phyloP scores from a whole-genome alignment of 2,888 invertebrate species.

The Gandaritis pyraliata region DNA sequence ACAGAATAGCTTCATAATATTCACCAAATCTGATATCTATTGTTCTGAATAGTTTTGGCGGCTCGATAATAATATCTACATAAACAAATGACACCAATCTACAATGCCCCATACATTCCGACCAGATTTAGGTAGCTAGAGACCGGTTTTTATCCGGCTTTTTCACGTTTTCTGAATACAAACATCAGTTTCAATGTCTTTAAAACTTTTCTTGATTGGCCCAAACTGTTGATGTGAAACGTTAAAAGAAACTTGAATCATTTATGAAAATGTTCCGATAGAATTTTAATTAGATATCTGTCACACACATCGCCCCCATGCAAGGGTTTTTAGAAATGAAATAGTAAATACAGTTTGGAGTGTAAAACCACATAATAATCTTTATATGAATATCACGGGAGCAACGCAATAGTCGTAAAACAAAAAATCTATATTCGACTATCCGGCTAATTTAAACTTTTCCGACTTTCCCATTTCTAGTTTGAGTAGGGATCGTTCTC shows the following conservation, averaged over 20 bases:
- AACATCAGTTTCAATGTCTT: no score
- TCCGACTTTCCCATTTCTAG: conserved; percentile 14
- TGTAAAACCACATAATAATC: no score
- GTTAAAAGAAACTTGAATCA: no score
- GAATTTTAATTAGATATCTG: no score
- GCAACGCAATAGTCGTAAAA: no score
- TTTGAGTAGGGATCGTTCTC: conserved; percentile 28
- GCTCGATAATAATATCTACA: conserved; percentile 36
- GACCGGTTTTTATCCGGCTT: conserved; percentile 17
- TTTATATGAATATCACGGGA: no score
- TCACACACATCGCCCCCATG: no score
- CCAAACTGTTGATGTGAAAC: no score
- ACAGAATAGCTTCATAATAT: conserved; percentile 29
- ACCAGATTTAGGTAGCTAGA: conserved; percentile 21
- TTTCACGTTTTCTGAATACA: not conserved
- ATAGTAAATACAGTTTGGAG: no score
- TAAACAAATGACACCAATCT: conserved; percentile 41
- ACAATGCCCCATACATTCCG: conserved; percentile 38
- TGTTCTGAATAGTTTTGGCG: conserved; percentile 27
- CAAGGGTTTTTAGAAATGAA: no score
- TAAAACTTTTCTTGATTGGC: no score
- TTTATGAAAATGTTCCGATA: no score
- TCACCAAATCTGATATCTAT: conserved; percentile 28
- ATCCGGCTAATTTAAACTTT: conserved; percentile 9
- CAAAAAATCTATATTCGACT: not conserved